phyloP scores from a whole-genome alignment of 2,888 invertebrate species.

The Schizotus pectinicornis region DNA sequence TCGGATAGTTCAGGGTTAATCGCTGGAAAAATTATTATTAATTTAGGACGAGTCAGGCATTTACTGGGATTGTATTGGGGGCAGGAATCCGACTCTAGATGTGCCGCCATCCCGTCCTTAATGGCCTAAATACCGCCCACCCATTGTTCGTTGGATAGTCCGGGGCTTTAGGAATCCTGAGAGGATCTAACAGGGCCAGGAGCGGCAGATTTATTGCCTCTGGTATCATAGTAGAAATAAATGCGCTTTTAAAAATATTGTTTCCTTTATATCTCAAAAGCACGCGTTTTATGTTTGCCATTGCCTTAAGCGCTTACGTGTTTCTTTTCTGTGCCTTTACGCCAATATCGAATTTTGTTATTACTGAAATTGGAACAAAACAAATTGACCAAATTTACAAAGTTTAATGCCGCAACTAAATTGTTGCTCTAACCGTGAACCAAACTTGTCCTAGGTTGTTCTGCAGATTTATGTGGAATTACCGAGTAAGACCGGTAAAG shows the following conservation, averaged over 20 bases:
- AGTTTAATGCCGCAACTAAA: too few species aligned
- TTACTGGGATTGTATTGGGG: slow-evolving; percentile 10
- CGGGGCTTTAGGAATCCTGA: slow-evolving; percentile 22
- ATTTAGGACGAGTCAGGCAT: too few species aligned
- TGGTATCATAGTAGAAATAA: slow-evolving; percentile 37
- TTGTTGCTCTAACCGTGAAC: too few species aligned
- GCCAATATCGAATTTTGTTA: not conserved
- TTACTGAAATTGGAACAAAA: too few species aligned
- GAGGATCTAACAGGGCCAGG: slow-evolving; percentile 25
- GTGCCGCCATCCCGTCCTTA: slow-evolving; percentile 18
- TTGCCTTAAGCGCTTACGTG: slow-evolving; percentile 1
- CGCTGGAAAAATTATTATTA: too few species aligned
- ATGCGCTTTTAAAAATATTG: slow-evolving; percentile 39
- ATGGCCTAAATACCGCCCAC: slow-evolving; percentile 20
- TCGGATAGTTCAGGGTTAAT: too few species aligned
- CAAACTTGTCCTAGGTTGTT: too few species aligned
- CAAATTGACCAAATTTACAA: too few species aligned
- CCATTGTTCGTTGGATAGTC: slow-evolving; percentile 12
- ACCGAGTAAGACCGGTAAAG: too few species aligned
- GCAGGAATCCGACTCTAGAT: slow-evolving; percentile 9
- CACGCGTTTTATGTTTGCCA: slow-evolving; percentile 11
- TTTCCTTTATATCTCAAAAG: slow-evolving; percentile 33
- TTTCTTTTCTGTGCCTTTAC: not conserved
- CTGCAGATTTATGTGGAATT: too few species aligned
- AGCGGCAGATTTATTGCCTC: slow-evolving; percentile 37